Percentiles rank a stretch among this genome's conserved stretches.
Evolutionary conservation across 2,113 vertebrate species (phyloP).

Genomic region (Gallinago undulata): DNA sequence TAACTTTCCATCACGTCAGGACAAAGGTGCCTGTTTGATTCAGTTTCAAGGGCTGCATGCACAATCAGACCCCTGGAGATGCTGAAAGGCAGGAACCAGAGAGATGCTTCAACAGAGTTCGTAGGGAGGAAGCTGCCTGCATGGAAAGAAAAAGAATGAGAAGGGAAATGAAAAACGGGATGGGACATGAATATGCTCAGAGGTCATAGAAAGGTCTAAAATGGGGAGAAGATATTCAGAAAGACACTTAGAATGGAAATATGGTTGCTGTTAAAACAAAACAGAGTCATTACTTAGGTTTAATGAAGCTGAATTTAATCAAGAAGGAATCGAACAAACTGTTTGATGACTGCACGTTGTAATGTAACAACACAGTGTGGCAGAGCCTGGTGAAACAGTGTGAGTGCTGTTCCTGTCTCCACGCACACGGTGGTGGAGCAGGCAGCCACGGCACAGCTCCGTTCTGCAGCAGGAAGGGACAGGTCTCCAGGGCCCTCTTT

Average conservation of each 20-base stretch:
- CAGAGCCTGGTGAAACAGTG: not conserved
- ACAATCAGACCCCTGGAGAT: constrained; percentile 65
- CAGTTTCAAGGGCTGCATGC: constrained; percentile 61
- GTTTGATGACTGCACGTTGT: not conserved
- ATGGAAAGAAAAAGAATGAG: constrained; percentile 11
- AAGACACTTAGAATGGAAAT: constrained; percentile 24
- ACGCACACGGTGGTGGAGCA: not conserved
- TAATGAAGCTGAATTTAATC: constrained; percentile 57
- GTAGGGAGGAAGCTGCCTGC: constrained; percentile 33
- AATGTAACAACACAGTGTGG: not conserved
- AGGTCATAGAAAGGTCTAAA: constrained; percentile 38
- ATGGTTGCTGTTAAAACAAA: constrained; percentile 33
- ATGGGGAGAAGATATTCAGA: not conserved
- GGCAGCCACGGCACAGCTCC: not conserved
- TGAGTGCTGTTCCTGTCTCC: not conserved
- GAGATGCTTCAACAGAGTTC: constrained; percentile 56
- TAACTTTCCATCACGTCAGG: constrained; percentile 43
- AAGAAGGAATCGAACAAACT: constrained; percentile 21
- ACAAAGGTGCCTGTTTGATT: constrained; percentile 68
- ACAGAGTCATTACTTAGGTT: not conserved
- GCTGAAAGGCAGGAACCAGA: constrained; percentile 44
- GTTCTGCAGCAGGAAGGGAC: fast-evolving
- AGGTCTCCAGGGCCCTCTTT: not conserved
- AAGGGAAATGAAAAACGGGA: constrained; percentile 6
- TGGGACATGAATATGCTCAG: not conserved